These are phyloP conservation scores for Ceratina calcarata DNA, from an alignment of 1,140 invertebrate genomes.

Conservation along the genomic window DNA sequence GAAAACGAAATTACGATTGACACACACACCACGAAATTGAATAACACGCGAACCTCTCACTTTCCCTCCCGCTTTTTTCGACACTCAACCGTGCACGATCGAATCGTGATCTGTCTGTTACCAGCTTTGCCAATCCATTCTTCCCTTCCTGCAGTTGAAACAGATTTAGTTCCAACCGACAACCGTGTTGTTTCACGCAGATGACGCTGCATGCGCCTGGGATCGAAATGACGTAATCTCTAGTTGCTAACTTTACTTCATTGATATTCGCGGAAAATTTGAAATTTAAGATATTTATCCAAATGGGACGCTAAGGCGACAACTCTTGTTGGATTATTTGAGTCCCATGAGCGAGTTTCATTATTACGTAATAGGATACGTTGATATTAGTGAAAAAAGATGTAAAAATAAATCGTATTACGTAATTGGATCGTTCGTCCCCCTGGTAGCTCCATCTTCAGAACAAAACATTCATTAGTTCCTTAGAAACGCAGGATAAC, in stretches of 20 bases:
- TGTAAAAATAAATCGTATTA: no score
- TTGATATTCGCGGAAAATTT: no score
- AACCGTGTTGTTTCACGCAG: not conserved
- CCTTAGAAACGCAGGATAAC: conserved; percentile 44
- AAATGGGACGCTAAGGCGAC: no score
- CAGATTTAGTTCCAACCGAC: conserved; percentile 15
- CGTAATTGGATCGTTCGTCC: not conserved
- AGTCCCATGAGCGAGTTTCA: no score
- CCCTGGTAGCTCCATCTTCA: conserved; percentile 42
- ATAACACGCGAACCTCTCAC: conserved; percentile 41
- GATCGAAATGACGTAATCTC: no score
- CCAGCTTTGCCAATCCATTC: conserved; percentile 15
- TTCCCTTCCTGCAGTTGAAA: conserved; percentile 6
- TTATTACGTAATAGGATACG: no score
- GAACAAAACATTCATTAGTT: conserved; percentile 28
- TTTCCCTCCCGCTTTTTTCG: conserved; percentile 45
- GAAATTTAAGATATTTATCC: no score
- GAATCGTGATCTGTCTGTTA: conserved; percentile 13
- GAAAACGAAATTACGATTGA: conserved; percentile 19
- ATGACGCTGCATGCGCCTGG: not conserved
- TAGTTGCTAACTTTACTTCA: no score
- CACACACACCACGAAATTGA: not conserved
- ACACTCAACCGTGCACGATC: conserved; percentile 3
- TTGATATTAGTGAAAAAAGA: no score
- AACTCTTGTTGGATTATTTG: no score